phyloP scores from a whole-genome alignment of 2,797 vertebrate genomes.

The Morus bassanus region DNA sequence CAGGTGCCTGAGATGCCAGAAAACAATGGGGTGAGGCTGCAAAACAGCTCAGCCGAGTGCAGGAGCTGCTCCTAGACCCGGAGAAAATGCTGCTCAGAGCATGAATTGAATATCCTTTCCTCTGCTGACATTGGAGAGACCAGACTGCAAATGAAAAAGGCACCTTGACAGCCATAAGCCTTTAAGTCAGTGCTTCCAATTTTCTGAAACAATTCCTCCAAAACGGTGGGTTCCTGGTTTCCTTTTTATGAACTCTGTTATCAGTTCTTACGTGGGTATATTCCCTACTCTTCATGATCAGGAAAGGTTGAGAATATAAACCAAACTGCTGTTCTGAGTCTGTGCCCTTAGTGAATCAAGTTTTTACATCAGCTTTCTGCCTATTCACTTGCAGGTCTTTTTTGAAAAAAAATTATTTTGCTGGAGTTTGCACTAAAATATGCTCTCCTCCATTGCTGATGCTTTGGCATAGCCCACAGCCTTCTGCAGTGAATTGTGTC shows the following conservation, averaged over 20 bases:
- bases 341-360: neutral
- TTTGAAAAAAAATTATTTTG: neutral
- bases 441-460: neutral
- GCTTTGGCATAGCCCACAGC: neutral
- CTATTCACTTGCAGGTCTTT: neutral
- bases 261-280: neutral
- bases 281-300: neutral
- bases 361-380: neutral
- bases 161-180: neutral
- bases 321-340: neutral
- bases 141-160: neutral
- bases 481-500: neutral
- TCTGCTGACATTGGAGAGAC: neutral
- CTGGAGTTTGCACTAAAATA: neutral
- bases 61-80: neutral
- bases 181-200: neutral
- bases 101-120: neutral
- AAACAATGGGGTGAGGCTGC: neutral
- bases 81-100: neutral
- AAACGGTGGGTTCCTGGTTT: neutral
- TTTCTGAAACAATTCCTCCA: neutral
- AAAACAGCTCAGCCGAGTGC: accelerated
- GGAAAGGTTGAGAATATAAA: neutral
- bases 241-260: neutral
- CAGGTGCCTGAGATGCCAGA: neutral